These are phyloP conservation scores for Pituophis catenifer DNA, from an alignment of 2,113 vertebrate genomes.

Conservation along the genomic window DNA sequence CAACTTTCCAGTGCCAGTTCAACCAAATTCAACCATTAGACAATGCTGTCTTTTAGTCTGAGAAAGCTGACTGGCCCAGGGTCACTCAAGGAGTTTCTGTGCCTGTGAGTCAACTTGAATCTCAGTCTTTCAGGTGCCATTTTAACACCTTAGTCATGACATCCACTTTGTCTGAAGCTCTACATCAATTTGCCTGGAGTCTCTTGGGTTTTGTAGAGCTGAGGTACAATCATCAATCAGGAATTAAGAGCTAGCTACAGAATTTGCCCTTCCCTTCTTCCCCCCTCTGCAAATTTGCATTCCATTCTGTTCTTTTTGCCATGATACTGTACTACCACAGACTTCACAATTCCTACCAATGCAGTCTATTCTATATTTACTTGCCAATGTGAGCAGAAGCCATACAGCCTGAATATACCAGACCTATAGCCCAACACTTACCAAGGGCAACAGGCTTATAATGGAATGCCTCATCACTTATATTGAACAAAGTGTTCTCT, in stretches of 20 bases:
- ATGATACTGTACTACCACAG: background rate
- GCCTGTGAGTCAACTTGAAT: background rate
- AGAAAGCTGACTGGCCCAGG: background rate
- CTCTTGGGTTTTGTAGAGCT: background rate
- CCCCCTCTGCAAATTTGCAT: background rate
- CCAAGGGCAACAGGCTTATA: background rate
- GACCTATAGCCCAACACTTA: background rate
- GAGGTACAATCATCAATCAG: background rate
- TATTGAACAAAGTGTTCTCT: background rate
- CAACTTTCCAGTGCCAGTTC: background rate
- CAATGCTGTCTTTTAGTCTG: background rate
- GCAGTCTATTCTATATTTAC: background rate
- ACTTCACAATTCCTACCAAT: background rate
- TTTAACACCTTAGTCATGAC: background rate
- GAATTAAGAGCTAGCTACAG: background rate
- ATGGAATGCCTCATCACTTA: background rate
- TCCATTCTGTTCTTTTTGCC: background rate
- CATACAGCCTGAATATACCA: background rate
- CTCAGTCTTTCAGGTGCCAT: background rate
- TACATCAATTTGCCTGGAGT: background rate
- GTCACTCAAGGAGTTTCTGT: background rate
- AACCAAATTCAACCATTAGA: background rate
- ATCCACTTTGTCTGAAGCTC: too few relatives aligned
- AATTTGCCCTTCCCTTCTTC: background rate
- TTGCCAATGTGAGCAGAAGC: background rate